Conservation (phyloP, 2,888 invertebrate species). For the Anthrax anthrax region DNA sequence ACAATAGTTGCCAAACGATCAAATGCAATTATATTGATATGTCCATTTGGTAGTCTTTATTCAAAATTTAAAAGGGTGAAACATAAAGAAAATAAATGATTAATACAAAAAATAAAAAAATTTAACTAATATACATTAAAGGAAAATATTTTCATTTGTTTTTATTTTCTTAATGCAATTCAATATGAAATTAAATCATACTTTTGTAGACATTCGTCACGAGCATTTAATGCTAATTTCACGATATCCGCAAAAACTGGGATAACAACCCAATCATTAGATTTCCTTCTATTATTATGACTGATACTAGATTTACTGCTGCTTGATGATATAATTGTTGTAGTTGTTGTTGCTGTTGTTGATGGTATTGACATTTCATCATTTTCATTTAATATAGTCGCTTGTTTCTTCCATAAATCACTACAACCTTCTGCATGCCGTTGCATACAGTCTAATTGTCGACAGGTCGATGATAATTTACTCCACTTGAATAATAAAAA, state of each 20-base stretch:
- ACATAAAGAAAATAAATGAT: neutral
- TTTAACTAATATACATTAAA: too few relatives aligned
- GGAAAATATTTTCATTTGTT: too few relatives aligned
- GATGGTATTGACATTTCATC: slow-evolving; percentile 13
- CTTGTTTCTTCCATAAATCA: slow-evolving; percentile 34
- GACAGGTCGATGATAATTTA: slow-evolving; percentile 32
- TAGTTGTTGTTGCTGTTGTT: slow-evolving; percentile 8
- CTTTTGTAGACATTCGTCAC: slow-evolving; percentile 33
- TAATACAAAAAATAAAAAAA: neutral
- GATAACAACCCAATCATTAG: slow-evolving; percentile 36
- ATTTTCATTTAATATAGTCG: slow-evolving; percentile 30
- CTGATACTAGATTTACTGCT: slow-evolving; percentile 10
- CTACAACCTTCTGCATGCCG: slow-evolving; percentile 33
- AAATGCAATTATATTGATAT: slow-evolving; percentile 57
- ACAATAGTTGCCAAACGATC: slow-evolving; percentile 34
- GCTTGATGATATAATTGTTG: slow-evolving; percentile 11
- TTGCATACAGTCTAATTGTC: slow-evolving; percentile 34
- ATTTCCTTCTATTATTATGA: slow-evolving; percentile 17
- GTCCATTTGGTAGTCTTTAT: slow-evolving; percentile 59
- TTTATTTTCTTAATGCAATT: too few relatives aligned
- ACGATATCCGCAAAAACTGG: slow-evolving; percentile 36
- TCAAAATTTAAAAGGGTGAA: neutral
- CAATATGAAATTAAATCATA: slow-evolving; percentile 15
- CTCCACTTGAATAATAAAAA: slow-evolving; percentile 22
- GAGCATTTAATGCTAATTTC: slow-evolving; percentile 32